Evolutionary conservation across 2,888 invertebrate species (phyloP).

Genomic region (Leucoma salicis): DNA sequence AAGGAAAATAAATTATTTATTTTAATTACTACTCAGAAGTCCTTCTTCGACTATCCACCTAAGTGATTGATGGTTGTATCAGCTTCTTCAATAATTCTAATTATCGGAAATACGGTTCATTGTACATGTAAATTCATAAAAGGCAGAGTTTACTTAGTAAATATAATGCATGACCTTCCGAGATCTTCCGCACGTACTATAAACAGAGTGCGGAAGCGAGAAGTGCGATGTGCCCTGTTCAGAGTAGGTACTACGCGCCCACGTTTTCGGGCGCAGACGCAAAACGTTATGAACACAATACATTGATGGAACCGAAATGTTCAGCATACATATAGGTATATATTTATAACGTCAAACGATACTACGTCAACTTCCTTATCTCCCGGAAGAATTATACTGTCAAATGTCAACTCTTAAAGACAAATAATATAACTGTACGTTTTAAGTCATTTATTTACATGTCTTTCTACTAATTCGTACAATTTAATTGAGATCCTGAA

Average conservation of each 20-base stretch:
- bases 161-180: constrained; percentile 58
- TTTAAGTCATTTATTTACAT: not conserved
- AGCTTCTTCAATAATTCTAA: no score
- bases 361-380: constrained; percentile 59
- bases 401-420: constrained; percentile 38
- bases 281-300: constrained; percentile 33
- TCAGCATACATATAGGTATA: constrained; percentile 17
- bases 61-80: no score
- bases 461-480: no score
- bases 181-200: constrained; percentile 70
- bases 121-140: constrained; percentile 37
- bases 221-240: constrained; percentile 41
- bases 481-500: no score
- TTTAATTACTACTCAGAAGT: no score
- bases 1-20: no score
- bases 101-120: not conserved
- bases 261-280: constrained; percentile 37
- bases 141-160: constrained; percentile 52
- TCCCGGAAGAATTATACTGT: constrained; percentile 53
- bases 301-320: constrained; percentile 37
- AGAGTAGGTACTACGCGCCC: constrained; percentile 39
- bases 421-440: constrained; percentile 10
- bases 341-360: constrained; percentile 38
- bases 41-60: no score
- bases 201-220: constrained; percentile 69